Conservation (phyloP, 2,113 vertebrate genomes). For the Catharus bicknelli region DNA sequence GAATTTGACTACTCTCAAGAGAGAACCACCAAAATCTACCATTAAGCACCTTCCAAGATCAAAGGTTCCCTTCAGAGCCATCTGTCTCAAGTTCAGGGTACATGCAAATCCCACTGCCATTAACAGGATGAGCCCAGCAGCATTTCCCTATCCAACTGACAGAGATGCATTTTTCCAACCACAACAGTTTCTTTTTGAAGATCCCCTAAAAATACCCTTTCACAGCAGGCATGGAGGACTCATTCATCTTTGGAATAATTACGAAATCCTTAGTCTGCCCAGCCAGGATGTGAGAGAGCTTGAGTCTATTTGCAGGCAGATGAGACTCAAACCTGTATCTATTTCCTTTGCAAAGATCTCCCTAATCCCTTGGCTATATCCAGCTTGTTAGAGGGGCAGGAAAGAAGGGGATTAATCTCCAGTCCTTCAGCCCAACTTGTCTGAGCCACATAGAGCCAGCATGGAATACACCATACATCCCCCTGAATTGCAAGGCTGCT, state of each 20-base stretch:
- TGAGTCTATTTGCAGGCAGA: background rate
- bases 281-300: background rate
- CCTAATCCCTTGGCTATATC: background rate
- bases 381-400: background rate
- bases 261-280: background rate
- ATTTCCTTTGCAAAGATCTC: background rate
- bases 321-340: background rate
- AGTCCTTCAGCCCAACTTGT: background rate
- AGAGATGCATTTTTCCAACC: background rate
- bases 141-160: background rate
- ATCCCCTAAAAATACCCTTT: background rate
- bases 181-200: background rate
- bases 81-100: background rate
- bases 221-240: background rate
- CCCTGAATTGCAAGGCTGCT: background rate
- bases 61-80: background rate
- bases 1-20: background rate
- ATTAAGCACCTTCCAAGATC: background rate
- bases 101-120: background rate
- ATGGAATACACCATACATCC: accelerated
- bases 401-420: background rate
- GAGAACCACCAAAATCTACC: background rate
- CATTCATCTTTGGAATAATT: background rate
- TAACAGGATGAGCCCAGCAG: background rate
- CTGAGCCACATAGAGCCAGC: background rate